These are phyloP conservation scores for Odobenus rosmarus DNA, from an alignment of 2,113 vertebrate species.

Conservation along the genomic window DNA sequence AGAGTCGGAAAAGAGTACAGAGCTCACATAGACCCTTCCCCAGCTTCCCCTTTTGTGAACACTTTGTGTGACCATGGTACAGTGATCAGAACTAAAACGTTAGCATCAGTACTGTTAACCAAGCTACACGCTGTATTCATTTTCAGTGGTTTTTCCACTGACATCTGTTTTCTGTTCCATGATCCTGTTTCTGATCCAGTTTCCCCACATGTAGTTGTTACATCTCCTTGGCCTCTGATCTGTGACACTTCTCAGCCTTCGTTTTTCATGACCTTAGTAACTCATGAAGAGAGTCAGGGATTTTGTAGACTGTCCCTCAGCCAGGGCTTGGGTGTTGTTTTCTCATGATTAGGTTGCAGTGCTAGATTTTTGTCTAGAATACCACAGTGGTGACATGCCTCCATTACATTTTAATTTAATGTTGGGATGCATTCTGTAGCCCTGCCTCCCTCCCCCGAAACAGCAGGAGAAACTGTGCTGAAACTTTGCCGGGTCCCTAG, in stretches of 20 bases:
- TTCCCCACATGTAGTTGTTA: not conserved
- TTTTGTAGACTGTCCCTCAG: not conserved
- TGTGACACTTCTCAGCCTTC: not conserved
- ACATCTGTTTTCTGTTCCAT: not conserved
- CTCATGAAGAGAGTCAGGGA: too few relatives aligned
- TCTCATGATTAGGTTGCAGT: not conserved
- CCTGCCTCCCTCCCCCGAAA: not conserved
- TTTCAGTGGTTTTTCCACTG: not conserved
- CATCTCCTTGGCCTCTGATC: not conserved
- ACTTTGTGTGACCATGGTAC: not conserved
- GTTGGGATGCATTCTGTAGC: not conserved
- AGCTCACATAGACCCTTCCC: not conserved
- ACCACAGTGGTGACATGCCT: not conserved
- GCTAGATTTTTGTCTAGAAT: not conserved
- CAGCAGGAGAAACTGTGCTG: not conserved
- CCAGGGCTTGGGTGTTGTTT: not conserved
- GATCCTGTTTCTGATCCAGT: not conserved
- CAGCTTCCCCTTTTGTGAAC: not conserved
- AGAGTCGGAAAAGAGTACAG: not conserved
- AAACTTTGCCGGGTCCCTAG: not conserved
- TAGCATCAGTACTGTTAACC: not conserved
- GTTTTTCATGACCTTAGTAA: not conserved
- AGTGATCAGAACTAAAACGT: not conserved
- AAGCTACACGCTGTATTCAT: accelerated
- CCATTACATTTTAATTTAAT: not conserved